Evolutionary conservation across 2,113 vertebrate species (phyloP).

Genomic region (Echinops telfairi): DNA sequence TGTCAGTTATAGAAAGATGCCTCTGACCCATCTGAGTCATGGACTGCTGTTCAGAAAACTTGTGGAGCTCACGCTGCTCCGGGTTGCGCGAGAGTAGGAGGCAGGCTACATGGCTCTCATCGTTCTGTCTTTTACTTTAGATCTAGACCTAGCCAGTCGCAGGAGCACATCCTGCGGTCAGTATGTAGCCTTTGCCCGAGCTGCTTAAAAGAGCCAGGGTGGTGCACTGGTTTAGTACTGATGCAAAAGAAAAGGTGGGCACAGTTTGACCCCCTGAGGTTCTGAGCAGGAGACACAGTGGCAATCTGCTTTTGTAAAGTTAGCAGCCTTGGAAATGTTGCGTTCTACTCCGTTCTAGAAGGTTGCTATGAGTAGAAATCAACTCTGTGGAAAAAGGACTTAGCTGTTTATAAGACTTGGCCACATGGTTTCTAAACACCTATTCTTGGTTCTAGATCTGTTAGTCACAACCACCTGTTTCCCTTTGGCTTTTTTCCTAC

Average conservation of each 20-base stretch:
- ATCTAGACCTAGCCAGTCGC: background rate
- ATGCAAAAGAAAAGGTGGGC: background rate
- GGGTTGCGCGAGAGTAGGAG: slow-evolving; percentile 6
- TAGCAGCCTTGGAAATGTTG: background rate
- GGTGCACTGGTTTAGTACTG: background rate
- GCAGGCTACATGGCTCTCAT: background rate
- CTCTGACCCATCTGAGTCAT: background rate
- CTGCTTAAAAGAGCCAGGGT: background rate
- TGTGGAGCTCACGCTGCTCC: background rate
- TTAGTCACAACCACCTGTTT: slow-evolving; percentile 48
- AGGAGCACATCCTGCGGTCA: background rate
- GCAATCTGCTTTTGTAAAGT: background rate
- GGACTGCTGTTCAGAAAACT: slow-evolving; percentile 33
- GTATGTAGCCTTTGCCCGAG: slow-evolving; percentile 27
- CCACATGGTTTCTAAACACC: slow-evolving; percentile 51
- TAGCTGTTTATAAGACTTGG: background rate
- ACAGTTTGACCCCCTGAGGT: background rate
- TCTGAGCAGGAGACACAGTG: background rate
- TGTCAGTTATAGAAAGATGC: background rate
- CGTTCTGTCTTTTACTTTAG: background rate
- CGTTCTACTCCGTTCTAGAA: background rate
- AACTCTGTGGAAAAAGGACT: background rate
- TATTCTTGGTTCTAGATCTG: slow-evolving; percentile 32
- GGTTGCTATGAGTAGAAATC: background rate
- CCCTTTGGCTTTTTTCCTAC: slow-evolving; percentile 32